phyloP scores from a whole-genome alignment of 2,797 vertebrate genomes.

The Dromococcyx pavoninus region DNA sequence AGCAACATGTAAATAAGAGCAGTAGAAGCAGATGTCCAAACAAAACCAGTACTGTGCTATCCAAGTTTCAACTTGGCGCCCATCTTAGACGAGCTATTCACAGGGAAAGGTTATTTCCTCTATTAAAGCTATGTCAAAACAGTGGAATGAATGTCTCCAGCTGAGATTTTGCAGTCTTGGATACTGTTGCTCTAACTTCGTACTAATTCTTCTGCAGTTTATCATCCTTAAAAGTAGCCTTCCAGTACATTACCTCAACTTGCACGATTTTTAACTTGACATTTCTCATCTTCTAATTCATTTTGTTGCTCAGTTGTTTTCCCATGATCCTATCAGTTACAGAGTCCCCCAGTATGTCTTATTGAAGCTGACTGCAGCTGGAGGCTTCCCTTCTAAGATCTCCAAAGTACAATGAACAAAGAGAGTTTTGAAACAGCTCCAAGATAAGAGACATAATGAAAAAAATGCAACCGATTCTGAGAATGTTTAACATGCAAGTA shows the following conservation, averaged over 20 bases:
- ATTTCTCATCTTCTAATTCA: neutral
- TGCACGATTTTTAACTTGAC: neutral
- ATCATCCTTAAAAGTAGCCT: neutral
- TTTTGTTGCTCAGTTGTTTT: neutral
- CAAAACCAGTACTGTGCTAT: neutral
- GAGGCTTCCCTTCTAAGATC: neutral
- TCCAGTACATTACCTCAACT: neutral
- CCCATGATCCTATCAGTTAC: neutral
- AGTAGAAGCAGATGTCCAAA: slow-evolving; percentile 49
- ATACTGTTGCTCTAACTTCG: neutral
- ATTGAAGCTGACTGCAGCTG: neutral
- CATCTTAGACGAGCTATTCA: neutral
- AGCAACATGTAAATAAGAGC: slow-evolving; percentile 29
- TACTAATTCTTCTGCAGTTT: neutral
- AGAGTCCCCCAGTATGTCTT: neutral
- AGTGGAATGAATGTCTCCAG: neutral
- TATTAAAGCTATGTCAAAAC: neutral
- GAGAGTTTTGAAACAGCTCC: neutral
- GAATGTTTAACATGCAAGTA: neutral
- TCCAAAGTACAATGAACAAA: neutral
- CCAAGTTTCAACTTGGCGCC: slow-evolving; percentile 1
- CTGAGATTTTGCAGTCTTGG: neutral
- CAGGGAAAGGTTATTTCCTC: neutral
- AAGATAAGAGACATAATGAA: neutral
- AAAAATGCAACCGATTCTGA: neutral